These are phyloP conservation scores for Zosterops lateralis DNA, from an alignment of 2,113 vertebrate genomes.

Conservation along the genomic window DNA sequence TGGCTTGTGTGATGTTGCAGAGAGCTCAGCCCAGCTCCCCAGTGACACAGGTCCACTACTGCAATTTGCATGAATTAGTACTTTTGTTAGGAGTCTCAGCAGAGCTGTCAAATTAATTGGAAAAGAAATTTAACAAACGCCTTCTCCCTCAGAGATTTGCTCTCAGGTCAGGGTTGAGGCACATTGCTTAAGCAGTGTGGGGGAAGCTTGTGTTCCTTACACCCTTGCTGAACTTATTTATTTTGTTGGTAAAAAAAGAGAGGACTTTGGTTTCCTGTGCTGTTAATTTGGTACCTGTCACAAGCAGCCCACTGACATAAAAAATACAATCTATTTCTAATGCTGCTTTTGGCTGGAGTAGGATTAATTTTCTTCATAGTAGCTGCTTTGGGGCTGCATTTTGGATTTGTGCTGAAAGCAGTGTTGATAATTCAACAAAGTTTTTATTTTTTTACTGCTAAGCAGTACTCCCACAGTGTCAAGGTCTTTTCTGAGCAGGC, in stretches of 20 bases:
- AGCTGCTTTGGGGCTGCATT: background rate
- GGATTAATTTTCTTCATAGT: background rate
- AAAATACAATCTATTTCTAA: background rate
- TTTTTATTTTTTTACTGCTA: background rate
- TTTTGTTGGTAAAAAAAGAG: background rate
- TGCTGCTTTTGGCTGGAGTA: background rate
- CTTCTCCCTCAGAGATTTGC: background rate
- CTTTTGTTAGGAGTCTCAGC: slow-evolving; percentile 30
- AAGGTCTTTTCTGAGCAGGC: background rate
- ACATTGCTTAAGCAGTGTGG: background rate
- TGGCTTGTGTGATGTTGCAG: background rate
- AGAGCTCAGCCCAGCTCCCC: background rate
- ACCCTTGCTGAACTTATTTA: background rate
- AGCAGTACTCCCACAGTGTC: rapidly evolving
- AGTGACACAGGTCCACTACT: background rate
- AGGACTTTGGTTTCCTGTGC: background rate
- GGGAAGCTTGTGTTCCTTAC: background rate
- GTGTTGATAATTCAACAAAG: background rate
- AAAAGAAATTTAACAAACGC: slow-evolving; percentile 49
- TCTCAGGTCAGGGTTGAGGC: background rate
- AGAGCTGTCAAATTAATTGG: slow-evolving; percentile 57
- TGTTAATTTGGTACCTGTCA: background rate
- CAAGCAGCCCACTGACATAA: background rate
- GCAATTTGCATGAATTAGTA: slow-evolving; percentile 56
- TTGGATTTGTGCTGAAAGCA: background rate